Evolutionary conservation across 2,113 vertebrate genomes (phyloP).

Genomic region (Labrus mixtus): DNA sequence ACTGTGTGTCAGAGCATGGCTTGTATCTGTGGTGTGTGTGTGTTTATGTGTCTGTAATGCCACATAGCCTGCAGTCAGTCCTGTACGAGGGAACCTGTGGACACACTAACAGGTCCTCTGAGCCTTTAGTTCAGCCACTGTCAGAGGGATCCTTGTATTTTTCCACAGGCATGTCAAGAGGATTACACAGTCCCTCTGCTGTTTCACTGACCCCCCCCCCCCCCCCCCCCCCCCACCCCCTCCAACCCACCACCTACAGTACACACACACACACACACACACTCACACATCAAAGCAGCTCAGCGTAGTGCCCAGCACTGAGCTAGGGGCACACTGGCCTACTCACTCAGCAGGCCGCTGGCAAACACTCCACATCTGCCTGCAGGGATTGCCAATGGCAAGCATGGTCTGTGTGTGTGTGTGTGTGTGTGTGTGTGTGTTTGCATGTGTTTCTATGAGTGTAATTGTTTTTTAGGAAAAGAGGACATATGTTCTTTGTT

Average conservation of each 20-base stretch:
- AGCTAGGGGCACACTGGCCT: conserved; percentile 59
- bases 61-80: conserved; percentile 40
- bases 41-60: conserved; percentile 14
- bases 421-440: conserved; percentile 27
- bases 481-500: conserved; percentile 31
- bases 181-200: conserved; percentile 79
- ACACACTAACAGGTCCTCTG: conserved; percentile 68
- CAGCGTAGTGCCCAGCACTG: conserved; percentile 60
- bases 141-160: conserved; percentile 80
- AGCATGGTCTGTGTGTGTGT: conserved; percentile 45
- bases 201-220: conserved; percentile 62
- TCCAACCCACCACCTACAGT: background rate
- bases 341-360: conserved; percentile 68
- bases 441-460: background rate
- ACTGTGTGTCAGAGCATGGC: conserved; percentile 37
- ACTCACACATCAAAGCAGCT: conserved; percentile 72
- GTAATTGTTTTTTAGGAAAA: conserved; percentile 30
- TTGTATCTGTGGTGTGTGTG: conserved; percentile 35
- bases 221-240: conserved; percentile 9
- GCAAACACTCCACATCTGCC: conserved; percentile 72
- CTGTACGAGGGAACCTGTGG: conserved; percentile 40
- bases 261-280: conserved; percentile 42
- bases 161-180: conserved; percentile 79
- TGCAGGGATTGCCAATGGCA: conserved; percentile 73
- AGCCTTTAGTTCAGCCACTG: conserved; percentile 65